These are phyloP conservation scores for Coryphaenoides rupestris DNA, from an alignment of 2,113 vertebrate genomes.

Conservation along the genomic window DNA sequence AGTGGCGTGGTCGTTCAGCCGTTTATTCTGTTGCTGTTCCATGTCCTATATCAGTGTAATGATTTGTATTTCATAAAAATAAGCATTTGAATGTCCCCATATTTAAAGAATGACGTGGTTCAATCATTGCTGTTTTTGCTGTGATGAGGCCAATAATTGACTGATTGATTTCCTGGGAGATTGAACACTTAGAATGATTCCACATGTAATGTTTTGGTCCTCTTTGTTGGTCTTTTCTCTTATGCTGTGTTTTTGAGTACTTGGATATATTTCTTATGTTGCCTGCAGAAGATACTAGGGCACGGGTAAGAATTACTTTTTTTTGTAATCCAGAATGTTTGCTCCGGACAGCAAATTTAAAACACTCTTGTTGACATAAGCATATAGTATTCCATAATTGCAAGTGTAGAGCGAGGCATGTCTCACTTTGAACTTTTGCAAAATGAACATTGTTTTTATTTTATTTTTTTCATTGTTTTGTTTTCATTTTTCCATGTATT, in stretches of 20 bases:
- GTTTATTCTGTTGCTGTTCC: conserved; percentile 27
- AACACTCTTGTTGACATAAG: conserved; percentile 28
- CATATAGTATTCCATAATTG: conserved; percentile 38
- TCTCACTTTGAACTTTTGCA: conserved; percentile 34
- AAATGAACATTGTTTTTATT: conserved; percentile 39
- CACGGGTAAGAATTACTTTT: too few relatives aligned
- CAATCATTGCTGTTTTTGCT: conserved; percentile 18
- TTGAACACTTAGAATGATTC: conserved; percentile 50
- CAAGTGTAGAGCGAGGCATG: conserved; percentile 47
- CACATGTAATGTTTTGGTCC: conserved; percentile 38
- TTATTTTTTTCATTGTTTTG: conserved; percentile 27
- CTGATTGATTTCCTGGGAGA: conserved; percentile 21
- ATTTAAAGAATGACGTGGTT: conserved; percentile 30
- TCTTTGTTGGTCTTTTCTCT: conserved; percentile 31
- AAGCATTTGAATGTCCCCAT: conserved; percentile 33
- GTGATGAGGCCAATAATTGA: conserved; percentile 38
- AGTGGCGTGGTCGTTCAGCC: neutral
- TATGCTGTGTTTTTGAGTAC: conserved; percentile 29
- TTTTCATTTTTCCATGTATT: conserved; percentile 43
- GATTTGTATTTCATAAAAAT: conserved; percentile 25
- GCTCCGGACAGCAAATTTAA: conserved; percentile 7
- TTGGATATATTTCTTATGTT: conserved; percentile 15
- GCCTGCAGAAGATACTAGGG: too few relatives aligned
- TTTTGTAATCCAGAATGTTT: neutral
- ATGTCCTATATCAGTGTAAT: conserved; percentile 30